Evolutionary conservation across 2,797 vertebrate genomes (phyloP).

Genomic region (Poeciliopsis gracilis): DNA sequence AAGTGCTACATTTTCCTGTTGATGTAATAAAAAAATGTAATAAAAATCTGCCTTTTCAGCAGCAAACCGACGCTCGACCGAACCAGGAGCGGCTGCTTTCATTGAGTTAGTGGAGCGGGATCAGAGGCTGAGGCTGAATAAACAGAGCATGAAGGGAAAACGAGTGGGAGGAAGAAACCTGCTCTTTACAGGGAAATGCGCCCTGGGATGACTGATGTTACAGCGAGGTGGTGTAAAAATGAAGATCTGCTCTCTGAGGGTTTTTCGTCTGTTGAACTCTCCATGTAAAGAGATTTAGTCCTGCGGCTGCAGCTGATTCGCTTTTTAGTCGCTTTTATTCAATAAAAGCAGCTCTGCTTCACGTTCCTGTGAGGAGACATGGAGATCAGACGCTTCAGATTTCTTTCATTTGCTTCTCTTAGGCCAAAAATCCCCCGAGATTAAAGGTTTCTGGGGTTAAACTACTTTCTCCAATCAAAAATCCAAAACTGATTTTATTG

Average conservation of each 20-base stretch:
- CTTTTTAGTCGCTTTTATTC: too few species aligned
- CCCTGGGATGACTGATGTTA: not conserved
- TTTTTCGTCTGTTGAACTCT: not conserved
- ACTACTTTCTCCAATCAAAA: too few species aligned
- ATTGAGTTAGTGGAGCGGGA: not conserved
- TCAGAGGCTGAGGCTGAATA: not conserved
- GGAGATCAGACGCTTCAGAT: too few species aligned
- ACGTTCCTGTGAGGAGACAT: too few species aligned
- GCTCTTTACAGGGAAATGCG: not conserved
- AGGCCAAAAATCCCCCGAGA: too few species aligned
- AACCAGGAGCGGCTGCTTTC: not conserved
- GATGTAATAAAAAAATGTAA: not conserved
- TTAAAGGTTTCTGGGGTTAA: too few species aligned
- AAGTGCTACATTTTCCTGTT: not conserved
- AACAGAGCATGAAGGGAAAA: conserved; percentile 15
- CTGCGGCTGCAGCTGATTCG: not conserved
- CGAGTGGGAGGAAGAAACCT: not conserved
- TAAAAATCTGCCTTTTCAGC: not conserved
- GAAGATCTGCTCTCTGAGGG: not conserved
- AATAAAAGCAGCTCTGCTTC: too few species aligned
- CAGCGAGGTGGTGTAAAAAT: not conserved
- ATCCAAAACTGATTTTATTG: too few species aligned
- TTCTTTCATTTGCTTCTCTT: too few species aligned
- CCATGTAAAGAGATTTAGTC: not conserved
- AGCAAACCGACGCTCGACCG: not conserved